Evolutionary conservation across 2,113 vertebrate species (phyloP), one percentile per base, ranked within the genome.

Genomic region (Hyperopisus bebe): DNA sequence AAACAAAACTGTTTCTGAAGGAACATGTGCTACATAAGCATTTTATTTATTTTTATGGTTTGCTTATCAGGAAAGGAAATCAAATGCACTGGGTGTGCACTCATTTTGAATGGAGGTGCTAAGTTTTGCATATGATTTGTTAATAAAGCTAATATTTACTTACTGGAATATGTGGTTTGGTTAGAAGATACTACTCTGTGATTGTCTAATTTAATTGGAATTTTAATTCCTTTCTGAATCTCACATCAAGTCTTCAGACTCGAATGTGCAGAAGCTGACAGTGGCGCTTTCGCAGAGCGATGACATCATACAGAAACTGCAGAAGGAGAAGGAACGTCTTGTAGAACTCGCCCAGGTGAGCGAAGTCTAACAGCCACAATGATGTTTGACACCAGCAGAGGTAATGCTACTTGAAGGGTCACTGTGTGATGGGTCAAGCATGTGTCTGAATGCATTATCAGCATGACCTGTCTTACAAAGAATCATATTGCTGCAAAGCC

Each of bases 341-440:
- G 93, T 94, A 90, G 94, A 96, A 87, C 93, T 95, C 86, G 94
- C 94, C 86, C 94, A 96, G 95, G 96, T 96, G 89, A 92, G 94
- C 58, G 19, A 88, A 11, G 19, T 55, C 19, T 15, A 7, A 66
- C 42, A 88, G 24, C 27, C 44, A 48, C 21, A 89, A 35, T 47
- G 4, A 9, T 46, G 39, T 42, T 48, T 47, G 50, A 24, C 10
- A 85, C 19, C 48, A 80, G 70, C 21, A 46, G 86, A 15, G 46
- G 8, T 27, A 10, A 47, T 11, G 44, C 27, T 19, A 19, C n/a
- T 6, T 31, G 10, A 42, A 31, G 6, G 53, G 35, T 9, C 87
- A 88, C 15, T 27, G n/a, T 35, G n/a, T 35, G n/a, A 39, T 42
- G 24, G 31, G 3, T 44, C 3, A 35, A 39, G 50, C 46, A 42